A percentile compares a stretch with the other conserved stretches of the same genome.
phyloP scores from a whole-genome alignment of 2,888 invertebrate species.

The Andrena dorsata region DNA sequence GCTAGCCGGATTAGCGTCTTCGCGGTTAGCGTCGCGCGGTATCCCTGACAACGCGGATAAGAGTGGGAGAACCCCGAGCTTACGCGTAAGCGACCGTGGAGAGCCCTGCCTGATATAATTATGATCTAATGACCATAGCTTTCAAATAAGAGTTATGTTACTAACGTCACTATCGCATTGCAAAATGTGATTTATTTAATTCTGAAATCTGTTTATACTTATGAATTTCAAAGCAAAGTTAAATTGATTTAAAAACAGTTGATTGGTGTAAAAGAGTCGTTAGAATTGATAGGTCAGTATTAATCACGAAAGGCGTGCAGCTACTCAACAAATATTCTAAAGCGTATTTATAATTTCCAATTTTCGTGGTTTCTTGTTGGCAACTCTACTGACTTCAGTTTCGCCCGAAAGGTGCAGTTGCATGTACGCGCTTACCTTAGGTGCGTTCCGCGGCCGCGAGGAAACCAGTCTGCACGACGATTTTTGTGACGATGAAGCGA shows the following conservation, averaged over 20 bases:
- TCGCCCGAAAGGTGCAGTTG: slow-evolving; percentile 59
- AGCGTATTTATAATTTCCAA: background rate
- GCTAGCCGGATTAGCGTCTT: too few relatives aligned
- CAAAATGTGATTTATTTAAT: background rate
- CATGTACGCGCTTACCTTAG: slow-evolving; percentile 62
- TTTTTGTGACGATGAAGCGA: slow-evolving; percentile 74
- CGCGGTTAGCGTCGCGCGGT: too few relatives aligned
- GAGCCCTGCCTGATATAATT: too few relatives aligned
- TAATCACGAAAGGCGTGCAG: background rate
- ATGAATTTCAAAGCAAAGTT: background rate
- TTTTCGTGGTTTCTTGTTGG: slow-evolving; percentile 12
- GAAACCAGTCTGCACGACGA: slow-evolving; percentile 73
- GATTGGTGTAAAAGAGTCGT: background rate
- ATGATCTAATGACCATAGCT: too few relatives aligned
- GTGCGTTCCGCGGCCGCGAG: slow-evolving; percentile 71
- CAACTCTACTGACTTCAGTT: slow-evolving; percentile 46
- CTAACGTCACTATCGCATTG: background rate
- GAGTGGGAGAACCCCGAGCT: too few relatives aligned
- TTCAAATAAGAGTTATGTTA: background rate
- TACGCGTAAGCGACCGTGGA: too few relatives aligned
- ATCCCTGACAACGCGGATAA: too few relatives aligned
- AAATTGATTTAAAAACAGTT: background rate
- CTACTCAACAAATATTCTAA: background rate
- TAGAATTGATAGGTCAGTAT: background rate
- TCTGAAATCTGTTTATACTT: background rate